These are phyloP conservation scores for Oscheius sp. DNA, from an alignment of 2,888 invertebrate species.

Conservation along the genomic window DNA sequence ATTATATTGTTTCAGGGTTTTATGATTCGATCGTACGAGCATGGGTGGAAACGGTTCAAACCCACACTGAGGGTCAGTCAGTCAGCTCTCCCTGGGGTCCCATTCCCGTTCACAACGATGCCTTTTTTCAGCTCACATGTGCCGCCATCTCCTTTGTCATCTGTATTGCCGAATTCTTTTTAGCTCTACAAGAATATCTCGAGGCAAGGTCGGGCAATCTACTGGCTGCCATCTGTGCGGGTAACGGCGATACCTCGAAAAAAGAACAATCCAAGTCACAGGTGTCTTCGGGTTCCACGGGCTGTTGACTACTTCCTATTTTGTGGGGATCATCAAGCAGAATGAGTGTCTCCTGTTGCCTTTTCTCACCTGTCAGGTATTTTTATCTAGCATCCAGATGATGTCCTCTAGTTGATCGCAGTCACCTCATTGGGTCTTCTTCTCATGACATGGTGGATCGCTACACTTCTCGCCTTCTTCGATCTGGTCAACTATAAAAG, in stretches of 20 bases:
- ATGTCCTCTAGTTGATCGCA: constrained; percentile 41
- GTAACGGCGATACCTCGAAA: constrained; percentile 18
- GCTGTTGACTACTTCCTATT: constrained; percentile 45
- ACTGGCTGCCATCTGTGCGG: constrained; percentile 28
- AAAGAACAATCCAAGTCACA: constrained; percentile 20
- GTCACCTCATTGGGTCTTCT: constrained; percentile 45
- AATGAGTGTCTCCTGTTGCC: constrained; percentile 53
- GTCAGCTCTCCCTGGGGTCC: not conserved
- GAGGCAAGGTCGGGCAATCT: constrained; percentile 26
- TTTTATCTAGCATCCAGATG: not conserved
- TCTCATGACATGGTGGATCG: constrained; percentile 58
- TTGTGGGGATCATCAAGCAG: constrained; percentile 43
- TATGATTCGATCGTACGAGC: constrained; percentile 49
- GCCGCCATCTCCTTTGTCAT: constrained; percentile 20
- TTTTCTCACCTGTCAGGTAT: constrained; percentile 50
- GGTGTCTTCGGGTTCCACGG: constrained; percentile 49
- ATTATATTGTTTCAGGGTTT: too few species aligned
- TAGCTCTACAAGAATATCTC: constrained; percentile 24
- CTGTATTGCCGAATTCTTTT: constrained; percentile 3
- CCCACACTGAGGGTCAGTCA: constrained; percentile 52
- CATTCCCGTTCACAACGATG: not conserved
- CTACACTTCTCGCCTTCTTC: constrained; percentile 49
- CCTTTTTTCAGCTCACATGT: constrained; percentile 29
- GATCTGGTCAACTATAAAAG: constrained; percentile 48
- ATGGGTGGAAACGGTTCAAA: constrained; percentile 44